Percentiles rank a stretch among this genome's conserved stretches.
phyloP scores from a whole-genome alignment of 1,140 invertebrate genomes.

The Heliconius himera region DNA sequence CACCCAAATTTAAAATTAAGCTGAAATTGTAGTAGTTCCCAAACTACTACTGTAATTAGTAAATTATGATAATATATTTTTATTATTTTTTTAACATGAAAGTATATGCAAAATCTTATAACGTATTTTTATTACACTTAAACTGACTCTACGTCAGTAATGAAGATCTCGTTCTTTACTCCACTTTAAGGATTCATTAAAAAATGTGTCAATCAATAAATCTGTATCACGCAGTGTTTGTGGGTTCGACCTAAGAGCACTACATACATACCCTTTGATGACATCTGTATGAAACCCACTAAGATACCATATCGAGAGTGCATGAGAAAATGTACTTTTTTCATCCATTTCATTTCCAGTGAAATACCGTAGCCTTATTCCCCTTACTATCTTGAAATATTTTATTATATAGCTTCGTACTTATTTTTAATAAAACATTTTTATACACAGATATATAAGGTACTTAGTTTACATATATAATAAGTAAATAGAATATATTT shows the following conservation, averaged over 20 bases:
- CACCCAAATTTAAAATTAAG: too few relatives aligned
- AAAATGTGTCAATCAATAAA: background rate
- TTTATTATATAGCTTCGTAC: background rate
- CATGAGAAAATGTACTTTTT: background rate
- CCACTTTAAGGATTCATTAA: background rate
- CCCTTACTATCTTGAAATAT: too few relatives aligned
- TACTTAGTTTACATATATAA: background rate
- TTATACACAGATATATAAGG: background rate
- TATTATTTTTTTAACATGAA: too few relatives aligned
- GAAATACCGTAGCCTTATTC: background rate
- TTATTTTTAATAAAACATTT: background rate
- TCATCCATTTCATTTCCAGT: background rate
- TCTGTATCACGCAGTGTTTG: background rate
- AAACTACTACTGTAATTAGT: too few relatives aligned
- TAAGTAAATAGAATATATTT: background rate
- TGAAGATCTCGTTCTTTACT: too few relatives aligned
- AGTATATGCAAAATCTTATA: too few relatives aligned
- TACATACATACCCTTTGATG: background rate
- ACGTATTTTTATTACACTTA: too few relatives aligned
- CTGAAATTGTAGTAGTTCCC: too few relatives aligned
- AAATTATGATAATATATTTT: too few relatives aligned
- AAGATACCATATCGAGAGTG: background rate
- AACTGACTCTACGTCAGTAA: too few relatives aligned
- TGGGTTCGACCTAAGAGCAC: background rate
- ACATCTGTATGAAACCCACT: background rate